These are phyloP conservation scores for Jacana jacana DNA, from an alignment of 2,113 vertebrate species.

Conservation along the genomic window DNA sequence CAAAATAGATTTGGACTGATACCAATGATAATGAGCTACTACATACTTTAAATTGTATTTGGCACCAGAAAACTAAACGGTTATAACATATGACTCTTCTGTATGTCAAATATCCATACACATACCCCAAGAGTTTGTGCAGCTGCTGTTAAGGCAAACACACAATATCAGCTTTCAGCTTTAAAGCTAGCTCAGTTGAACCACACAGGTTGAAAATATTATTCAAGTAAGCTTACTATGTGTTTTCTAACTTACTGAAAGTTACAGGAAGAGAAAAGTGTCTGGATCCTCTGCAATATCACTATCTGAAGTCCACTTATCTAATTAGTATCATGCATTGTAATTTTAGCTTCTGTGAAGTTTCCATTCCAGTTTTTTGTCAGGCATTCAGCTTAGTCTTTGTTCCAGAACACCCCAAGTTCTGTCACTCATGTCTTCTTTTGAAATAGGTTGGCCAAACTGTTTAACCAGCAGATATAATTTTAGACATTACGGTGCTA, in stretches of 20 bases:
- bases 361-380: background rate
- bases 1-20: background rate
- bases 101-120: background rate
- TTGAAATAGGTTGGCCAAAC: background rate
- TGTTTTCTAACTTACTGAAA: background rate
- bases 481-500: background rate
- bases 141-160: background rate
- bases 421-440: background rate
- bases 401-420: background rate
- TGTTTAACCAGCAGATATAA: background rate
- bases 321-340: background rate
- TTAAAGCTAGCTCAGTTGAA: background rate
- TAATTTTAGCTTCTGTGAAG: background rate
- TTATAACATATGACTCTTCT: background rate
- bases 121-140: background rate
- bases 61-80: background rate
- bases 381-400: background rate
- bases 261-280: background rate
- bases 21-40: background rate
- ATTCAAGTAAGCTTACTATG: background rate
- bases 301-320: background rate
- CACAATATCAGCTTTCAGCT: background rate
- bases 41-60: background rate
- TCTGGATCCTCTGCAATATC: background rate
- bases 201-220: background rate